Percentiles rank a stretch among this genome's conserved stretches.
Evolutionary conservation across 2,888 invertebrate genomes (phyloP).

Genomic region (Ormyrus pomaceus): DNA sequence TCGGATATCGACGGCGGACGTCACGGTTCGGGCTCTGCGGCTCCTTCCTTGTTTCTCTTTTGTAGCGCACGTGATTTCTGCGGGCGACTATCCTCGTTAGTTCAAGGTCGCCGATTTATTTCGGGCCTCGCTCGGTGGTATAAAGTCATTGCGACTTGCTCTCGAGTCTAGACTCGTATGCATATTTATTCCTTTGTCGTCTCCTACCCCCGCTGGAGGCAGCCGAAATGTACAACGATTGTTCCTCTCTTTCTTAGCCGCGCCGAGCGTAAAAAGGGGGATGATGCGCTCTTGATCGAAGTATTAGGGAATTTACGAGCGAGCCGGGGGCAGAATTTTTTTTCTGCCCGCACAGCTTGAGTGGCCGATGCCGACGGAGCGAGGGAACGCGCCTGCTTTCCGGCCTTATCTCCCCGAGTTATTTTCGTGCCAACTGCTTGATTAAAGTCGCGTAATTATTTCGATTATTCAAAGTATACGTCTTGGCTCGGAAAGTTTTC

Average conservation of each 20-base stretch:
- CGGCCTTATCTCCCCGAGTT: too few relatives aligned
- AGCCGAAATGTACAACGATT: conserved; percentile 37
- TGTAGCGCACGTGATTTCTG: neutral
- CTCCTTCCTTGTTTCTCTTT: neutral
- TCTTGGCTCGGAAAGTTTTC: too few relatives aligned
- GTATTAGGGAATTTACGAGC: conserved; percentile 44
- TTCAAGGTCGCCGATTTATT: conserved; percentile 33
- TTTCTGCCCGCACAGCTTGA: neutral
- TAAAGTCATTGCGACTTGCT: conserved; percentile 4
- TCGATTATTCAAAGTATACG: too few relatives aligned
- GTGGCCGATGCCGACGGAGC: too few relatives aligned
- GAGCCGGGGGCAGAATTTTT: neutral
- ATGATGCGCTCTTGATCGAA: conserved; percentile 47
- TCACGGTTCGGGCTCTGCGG: conserved; percentile 7
- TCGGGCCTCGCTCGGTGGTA: neutral
- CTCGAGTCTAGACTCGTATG: neutral
- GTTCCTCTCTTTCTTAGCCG: neutral
- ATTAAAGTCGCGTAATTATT: too few relatives aligned
- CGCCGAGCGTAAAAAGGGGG: neutral
- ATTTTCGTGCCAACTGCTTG: too few relatives aligned
- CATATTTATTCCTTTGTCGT: conserved; percentile 2
- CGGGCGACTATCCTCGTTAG: neutral
- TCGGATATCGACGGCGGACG: conserved; percentile 11
- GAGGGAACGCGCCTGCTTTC: too few relatives aligned
- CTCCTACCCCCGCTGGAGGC: neutral